These are phyloP conservation scores for Columba livia DNA, from an alignment of 2,113 vertebrate genomes.

Conservation along the genomic window DNA sequence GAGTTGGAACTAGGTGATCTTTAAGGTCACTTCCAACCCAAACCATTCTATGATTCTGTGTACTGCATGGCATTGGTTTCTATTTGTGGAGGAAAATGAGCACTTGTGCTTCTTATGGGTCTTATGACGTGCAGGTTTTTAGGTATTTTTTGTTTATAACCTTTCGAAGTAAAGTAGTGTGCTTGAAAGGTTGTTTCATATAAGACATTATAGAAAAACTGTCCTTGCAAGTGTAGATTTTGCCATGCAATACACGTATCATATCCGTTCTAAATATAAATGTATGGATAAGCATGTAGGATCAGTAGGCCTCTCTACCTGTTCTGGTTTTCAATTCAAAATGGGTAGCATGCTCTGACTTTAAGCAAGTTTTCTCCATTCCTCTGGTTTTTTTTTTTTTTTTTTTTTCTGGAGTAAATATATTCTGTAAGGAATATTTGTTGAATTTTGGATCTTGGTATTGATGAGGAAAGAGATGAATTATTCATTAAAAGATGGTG, in stretches of 20 bases:
- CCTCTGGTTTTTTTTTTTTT: not conserved
- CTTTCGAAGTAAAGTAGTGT: not conserved
- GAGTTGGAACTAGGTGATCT: too few species aligned
- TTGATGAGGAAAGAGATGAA: not conserved
- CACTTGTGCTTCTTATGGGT: not conserved
- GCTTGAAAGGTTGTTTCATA: not conserved
- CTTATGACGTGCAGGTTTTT: rapidly evolving
- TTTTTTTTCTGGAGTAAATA: not conserved
- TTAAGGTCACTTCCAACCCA: too few species aligned
- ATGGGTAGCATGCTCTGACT: not conserved
- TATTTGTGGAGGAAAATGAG: not conserved
- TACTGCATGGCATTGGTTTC: not conserved
- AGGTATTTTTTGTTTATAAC: not conserved
- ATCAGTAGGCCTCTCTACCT: not conserved
- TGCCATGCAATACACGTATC: not conserved
- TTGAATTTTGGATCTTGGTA: not conserved
- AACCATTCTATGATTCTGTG: not conserved
- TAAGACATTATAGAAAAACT: not conserved
- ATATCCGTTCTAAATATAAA: not conserved
- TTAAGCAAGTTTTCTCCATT: not conserved
- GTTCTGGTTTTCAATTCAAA: not conserved
- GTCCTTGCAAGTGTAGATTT: not conserved
- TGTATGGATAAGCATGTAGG: not conserved
- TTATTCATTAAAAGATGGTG: not conserved
- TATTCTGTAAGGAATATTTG: not conserved